Conservation (phyloP, 2,113 vertebrate genomes). For the Mus pahari region DNA sequence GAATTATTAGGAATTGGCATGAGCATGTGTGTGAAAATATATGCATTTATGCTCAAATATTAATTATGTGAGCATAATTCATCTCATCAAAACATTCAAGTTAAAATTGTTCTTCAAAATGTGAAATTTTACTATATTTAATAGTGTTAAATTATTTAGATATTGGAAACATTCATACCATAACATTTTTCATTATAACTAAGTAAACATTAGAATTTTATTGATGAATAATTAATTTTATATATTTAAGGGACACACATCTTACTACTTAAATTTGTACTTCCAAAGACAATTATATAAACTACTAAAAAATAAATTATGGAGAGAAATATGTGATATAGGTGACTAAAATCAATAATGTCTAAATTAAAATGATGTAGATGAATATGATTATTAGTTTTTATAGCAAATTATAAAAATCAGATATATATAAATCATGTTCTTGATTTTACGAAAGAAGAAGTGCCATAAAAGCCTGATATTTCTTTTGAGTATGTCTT, state of each 20-base stretch:
- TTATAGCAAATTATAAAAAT: conserved; percentile 56
- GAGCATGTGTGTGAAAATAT: neutral
- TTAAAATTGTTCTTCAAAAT: conserved; percentile 25
- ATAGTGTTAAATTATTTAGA: conserved; percentile 48
- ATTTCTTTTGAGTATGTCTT: conserved; percentile 32
- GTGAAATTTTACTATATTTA: conserved; percentile 54
- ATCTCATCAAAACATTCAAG: neutral
- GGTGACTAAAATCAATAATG: conserved; percentile 6
- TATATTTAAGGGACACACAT: conserved; percentile 52
- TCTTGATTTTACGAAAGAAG: neutral
- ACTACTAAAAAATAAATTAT: conserved; percentile 45
- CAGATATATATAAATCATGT: neutral
- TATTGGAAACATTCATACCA: conserved; percentile 39
- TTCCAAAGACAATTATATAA: conserved; percentile 51
- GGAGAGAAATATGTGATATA: neutral
- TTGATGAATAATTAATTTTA: conserved; percentile 60
- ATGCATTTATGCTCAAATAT: neutral
- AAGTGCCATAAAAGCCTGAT: neutral
- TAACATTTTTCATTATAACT: conserved; percentile 51
- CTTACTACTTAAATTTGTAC: conserved; percentile 46
- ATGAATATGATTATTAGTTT: conserved; percentile 44
- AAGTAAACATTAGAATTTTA: conserved; percentile 27
- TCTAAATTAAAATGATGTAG: conserved; percentile 44
- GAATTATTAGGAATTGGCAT: neutral
- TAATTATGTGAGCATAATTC: neutral